Conservation (phyloP, 2,113 vertebrate genomes). For the Natator depressus region DNA sequence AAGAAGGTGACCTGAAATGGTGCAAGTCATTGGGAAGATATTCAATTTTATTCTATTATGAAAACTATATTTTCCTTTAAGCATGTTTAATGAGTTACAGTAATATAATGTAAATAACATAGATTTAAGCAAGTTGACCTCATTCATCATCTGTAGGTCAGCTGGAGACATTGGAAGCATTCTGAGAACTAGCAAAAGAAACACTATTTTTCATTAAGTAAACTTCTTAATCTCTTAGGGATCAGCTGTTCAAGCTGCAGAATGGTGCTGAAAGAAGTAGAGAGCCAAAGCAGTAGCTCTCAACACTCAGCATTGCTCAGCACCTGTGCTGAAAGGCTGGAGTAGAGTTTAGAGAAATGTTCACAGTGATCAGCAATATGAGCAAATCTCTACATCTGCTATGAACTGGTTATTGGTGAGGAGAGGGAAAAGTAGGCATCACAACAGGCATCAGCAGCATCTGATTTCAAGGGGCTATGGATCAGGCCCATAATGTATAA, state of each 20-base stretch:
- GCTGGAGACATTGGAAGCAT: not conserved
- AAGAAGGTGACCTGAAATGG: slow-evolving; percentile 42
- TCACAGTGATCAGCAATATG: not conserved
- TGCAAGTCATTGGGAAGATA: slow-evolving; percentile 38
- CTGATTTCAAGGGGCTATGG: not conserved
- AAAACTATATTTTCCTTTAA: slow-evolving; percentile 58
- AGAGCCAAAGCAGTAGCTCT: not conserved
- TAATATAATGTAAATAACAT: slow-evolving; percentile 49
- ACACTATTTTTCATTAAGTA: not conserved
- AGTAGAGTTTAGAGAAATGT: not conserved
- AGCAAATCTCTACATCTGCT: not conserved
- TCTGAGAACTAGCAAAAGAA: slow-evolving; percentile 13
- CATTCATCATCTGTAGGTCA: slow-evolving; percentile 52
- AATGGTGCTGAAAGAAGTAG: not conserved
- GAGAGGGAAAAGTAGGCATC: not conserved
- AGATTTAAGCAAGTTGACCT: slow-evolving; percentile 49
- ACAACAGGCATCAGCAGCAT: not conserved
- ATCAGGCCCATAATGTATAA: not conserved
- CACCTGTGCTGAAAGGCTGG: slow-evolving; percentile 1
- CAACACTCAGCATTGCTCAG: not conserved
- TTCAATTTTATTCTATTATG: slow-evolving; percentile 64
- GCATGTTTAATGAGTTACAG: slow-evolving; percentile 45
- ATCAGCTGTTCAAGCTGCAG: not conserved
- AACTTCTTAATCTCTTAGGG: slow-evolving; percentile 19
- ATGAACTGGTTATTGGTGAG: not conserved